Base-by-base conservation (phyloP, 1,140 invertebrate genomes). In the Solenopsis fugax region DNA sequence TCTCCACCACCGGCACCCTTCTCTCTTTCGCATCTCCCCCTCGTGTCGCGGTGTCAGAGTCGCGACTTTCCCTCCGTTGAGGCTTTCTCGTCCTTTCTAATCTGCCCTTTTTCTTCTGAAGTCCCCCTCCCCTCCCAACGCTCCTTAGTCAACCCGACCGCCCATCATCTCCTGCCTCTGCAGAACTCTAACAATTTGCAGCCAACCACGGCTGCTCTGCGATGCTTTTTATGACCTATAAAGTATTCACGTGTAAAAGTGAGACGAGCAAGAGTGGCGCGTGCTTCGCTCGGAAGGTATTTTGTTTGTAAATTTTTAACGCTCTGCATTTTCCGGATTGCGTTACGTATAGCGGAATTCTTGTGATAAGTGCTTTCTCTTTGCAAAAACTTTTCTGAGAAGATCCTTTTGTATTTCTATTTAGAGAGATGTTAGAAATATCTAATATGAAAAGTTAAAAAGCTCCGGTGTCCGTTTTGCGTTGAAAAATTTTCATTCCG, bases 71-170 rank as follows among this genome's bases (percentile, higher is more conserved):
- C 60, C 76, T 64, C 67, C 58, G 37, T 12, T 18, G 64, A 56
- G 12, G 34, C 78, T 75, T 85, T 85, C 73, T 45, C 82, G 41
- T 78, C 73, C 73, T 85, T 85, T 85, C 82, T 85, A 85, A 85
- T 85, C 60, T 50, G 62, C 82, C 60, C 73, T 85, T 85, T 78
- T 85, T 85, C 58, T 77, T 12, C 73, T 34, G 5, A 1, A 73
- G 18, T 4, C 54, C 41, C 4, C 7, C 41, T 41, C 4, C 7
- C 41, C 4, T 7, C 7, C 41, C 41, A 2, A 29, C 29, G 29
- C 29, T 29, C 29, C 29, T 29, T 29, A 29, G 29, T 64, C 21
- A 4, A 5, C 41, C 10, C 41, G 24, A 29, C 12, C 45, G 21
- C 24, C 18, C 18, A 24, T 60, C 41, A 13, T 13, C 24, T 13